Evolutionary conservation across 2,888 invertebrate genomes (phyloP).

Genomic region (Ommatoiulus sabulosus): DNA sequence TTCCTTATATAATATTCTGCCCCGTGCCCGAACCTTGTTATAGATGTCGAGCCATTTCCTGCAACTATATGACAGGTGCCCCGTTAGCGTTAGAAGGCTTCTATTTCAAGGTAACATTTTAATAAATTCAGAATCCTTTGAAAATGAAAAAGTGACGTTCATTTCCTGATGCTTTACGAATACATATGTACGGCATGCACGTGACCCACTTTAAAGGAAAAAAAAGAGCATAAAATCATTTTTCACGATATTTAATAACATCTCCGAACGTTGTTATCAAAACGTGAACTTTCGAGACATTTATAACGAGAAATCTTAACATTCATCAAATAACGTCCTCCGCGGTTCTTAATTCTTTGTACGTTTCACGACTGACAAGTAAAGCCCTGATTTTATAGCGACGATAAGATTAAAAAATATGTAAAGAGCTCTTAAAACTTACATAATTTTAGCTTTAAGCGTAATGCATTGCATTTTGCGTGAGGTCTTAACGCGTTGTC

Average conservation of each 20-base stretch:
- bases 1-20: not conserved
- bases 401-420: conserved; percentile 45
- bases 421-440: conserved; percentile 37
- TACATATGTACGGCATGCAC: not conserved
- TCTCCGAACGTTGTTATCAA: not conserved
- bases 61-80: conserved; percentile 32
- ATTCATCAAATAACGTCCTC: conserved; percentile 8
- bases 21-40: not conserved
- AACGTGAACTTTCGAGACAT: not conserved
- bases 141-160: conserved; percentile 22
- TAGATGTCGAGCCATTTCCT: not conserved
- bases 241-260: conserved; percentile 34
- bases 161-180: not conserved
- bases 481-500: conserved; percentile 35
- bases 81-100: not conserved
- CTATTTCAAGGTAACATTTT: conserved; percentile 12
- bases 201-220: no score
- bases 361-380: not conserved
- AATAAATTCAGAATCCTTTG: conserved; percentile 41
- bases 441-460: conserved; percentile 48
- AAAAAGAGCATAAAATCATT: not conserved
- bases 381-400: conserved; percentile 38
- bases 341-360: not conserved
- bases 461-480: conserved; percentile 21
- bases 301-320: conserved; percentile 40